Evolutionary conservation across 2,113 vertebrate species (phyloP).

Genomic region (Callithrix jacchus): DNA sequence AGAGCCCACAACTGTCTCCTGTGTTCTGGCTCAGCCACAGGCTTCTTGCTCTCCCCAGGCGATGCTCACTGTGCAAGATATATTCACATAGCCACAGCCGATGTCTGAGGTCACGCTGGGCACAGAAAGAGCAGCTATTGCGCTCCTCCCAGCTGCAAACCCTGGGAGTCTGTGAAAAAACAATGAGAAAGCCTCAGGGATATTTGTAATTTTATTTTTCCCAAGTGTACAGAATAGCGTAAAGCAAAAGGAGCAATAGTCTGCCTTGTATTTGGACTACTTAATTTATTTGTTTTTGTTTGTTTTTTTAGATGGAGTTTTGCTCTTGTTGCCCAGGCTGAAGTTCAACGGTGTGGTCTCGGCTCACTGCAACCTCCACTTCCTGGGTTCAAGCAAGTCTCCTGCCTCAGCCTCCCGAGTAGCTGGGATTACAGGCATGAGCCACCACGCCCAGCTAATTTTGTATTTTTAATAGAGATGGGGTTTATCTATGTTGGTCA

Average conservation of each 20-base stretch:
- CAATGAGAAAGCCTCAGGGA: slow-evolving; percentile 78
- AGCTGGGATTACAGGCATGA: too few species aligned
- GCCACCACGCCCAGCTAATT: too few species aligned
- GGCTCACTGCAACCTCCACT: too few species aligned
- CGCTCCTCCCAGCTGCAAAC: slow-evolving; percentile 56
- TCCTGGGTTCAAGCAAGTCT: too few species aligned
- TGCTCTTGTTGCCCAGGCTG: too few species aligned
- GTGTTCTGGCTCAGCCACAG: not conserved
- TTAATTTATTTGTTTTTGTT: slow-evolving; percentile 4
- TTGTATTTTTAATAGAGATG: too few species aligned
- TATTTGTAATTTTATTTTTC: slow-evolving; percentile 85
- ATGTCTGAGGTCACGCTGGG: not conserved
- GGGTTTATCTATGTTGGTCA: too few species aligned
- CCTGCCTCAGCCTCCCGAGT: too few species aligned
- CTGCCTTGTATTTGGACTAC: slow-evolving; percentile 89
- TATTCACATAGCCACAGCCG: slow-evolving; percentile 11
- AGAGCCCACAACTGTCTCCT: not conserved
- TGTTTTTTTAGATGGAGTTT: too few species aligned
- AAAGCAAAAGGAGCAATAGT: slow-evolving; percentile 84
- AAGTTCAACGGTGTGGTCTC: too few species aligned
- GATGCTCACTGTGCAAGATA: not conserved
- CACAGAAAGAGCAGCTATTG: slow-evolving; percentile 50
- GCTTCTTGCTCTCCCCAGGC: too few species aligned
- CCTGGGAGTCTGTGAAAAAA: slow-evolving; percentile 81
- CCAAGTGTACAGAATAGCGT: slow-evolving; percentile 84